phyloP scores from a whole-genome alignment of 2,113 vertebrate species.

The Brachypodius melanocephalos region DNA sequence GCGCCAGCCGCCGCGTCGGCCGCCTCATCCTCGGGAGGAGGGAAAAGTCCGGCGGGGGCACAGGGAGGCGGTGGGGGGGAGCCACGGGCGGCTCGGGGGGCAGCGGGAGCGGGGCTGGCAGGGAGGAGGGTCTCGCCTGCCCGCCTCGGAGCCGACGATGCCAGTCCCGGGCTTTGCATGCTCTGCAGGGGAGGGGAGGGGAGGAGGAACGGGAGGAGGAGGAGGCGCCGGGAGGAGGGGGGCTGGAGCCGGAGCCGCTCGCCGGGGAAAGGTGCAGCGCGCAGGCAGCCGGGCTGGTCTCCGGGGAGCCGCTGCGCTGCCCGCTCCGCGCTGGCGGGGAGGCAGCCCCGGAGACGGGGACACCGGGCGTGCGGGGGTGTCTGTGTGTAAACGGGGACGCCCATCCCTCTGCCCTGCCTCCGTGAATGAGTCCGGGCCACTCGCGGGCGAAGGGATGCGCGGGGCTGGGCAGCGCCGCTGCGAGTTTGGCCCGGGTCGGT shows the following conservation, averaged over 20 bases:
- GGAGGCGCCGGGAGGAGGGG: neutral
- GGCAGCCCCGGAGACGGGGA: neutral
- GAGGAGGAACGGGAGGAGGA: neutral
- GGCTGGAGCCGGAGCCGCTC: neutral
- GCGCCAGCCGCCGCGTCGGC: constrained; percentile 65
- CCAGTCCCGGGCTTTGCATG: constrained; percentile 36
- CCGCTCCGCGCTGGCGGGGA: neutral
- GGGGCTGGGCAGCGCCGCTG: neutral
- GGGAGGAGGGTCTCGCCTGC: neutral
- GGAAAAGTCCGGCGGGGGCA: neutral
- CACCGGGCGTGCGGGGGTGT: neutral
- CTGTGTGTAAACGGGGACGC: neutral
- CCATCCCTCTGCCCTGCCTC: neutral
- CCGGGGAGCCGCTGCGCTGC: neutral
- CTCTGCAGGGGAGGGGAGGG: constrained; percentile 22
- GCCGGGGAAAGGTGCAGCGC: neutral
- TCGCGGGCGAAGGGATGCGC: neutral
- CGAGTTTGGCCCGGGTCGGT: neutral
- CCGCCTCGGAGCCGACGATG: neutral
- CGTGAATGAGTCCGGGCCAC: neutral
- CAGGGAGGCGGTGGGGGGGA: neutral
- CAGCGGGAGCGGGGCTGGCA: neutral
- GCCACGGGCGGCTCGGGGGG: neutral
- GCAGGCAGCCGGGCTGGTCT: neutral
- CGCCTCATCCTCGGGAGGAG: constrained; percentile 52